These are phyloP conservation scores for Rhopalosiphum nymphaeae DNA, from an alignment of 2,888 invertebrate genomes.

Conservation along the genomic window DNA sequence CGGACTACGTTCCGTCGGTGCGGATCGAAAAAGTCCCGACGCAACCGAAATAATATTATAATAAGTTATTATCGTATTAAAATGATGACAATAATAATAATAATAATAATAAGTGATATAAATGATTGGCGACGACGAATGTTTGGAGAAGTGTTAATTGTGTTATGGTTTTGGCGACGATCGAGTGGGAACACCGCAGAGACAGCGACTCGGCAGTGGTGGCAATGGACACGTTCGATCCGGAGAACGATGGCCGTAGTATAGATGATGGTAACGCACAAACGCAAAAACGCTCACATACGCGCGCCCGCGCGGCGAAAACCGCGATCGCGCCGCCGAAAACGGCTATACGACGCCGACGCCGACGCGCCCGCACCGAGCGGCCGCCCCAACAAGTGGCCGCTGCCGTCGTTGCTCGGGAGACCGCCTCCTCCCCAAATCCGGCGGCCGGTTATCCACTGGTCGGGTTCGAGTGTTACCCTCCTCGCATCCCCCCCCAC, in stretches of 20 bases:
- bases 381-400: constrained; percentile 51
- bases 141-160: no score
- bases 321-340: constrained; percentile 3
- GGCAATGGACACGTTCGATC: constrained; percentile 18
- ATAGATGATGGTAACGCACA: neutral
- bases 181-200: neutral
- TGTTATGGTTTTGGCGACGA: neutral
- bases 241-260: neutral
- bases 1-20: neutral
- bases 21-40: no score
- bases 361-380: constrained; percentile 44
- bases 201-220: neutral
- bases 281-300: neutral
- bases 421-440: neutral
- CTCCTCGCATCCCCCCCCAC: no score
- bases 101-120: no score
- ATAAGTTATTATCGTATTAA: neutral
- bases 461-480: neutral
- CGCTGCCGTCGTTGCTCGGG: neutral
- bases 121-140: no score
- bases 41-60: neutral
- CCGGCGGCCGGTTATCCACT: neutral
- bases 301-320: neutral
- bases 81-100: no score
- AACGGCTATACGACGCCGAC: constrained; percentile 12